phyloP scores from a whole-genome alignment of 1,140 invertebrate species.

The Harpegnathos saltator region DNA sequence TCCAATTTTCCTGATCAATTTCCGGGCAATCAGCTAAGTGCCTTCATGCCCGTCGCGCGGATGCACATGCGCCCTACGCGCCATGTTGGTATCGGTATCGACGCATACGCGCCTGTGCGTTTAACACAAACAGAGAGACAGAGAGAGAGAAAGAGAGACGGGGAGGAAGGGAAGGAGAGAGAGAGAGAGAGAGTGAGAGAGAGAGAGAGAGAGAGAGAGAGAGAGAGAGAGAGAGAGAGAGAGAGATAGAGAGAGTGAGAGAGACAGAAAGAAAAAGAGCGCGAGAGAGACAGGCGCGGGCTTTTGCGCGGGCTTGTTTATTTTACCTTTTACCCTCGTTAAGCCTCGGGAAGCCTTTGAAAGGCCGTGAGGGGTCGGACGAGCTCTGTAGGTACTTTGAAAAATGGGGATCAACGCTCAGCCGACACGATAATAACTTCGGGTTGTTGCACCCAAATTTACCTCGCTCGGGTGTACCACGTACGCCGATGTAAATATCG shows the following conservation, averaged over 20 bases:
- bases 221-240: conserved; percentile 31
- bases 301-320: conserved; percentile 61
- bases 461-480: conserved; percentile 55
- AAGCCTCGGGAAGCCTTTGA: conserved; percentile 66
- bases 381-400: conserved; percentile 64
- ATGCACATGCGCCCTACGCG: conserved; percentile 48
- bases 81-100: conserved; percentile 56
- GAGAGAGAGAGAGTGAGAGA: conserved; percentile 10
- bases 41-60: conserved; percentile 51
- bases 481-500: conserved; percentile 48
- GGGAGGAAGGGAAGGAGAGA: too few relatives aligned
- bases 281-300: conserved; percentile 33
- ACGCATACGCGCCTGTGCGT: conserved; percentile 52
- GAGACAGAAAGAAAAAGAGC: conserved; percentile 20
- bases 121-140: conserved; percentile 56
- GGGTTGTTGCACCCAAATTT: conserved; percentile 65
- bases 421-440: conserved; percentile 65
- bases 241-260: conserved; percentile 8
- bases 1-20: conserved; percentile 68
- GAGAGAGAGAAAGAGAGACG: conserved; percentile 37
- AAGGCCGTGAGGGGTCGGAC: conserved; percentile 55
- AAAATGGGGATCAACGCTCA: conserved; percentile 65
- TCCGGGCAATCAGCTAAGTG: conserved; percentile 66
- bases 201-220: conserved; percentile 40
- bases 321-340: conserved; percentile 68